Conservation (phyloP, 2,113 vertebrate species). For the Aspidoscelis tigris region DNA sequence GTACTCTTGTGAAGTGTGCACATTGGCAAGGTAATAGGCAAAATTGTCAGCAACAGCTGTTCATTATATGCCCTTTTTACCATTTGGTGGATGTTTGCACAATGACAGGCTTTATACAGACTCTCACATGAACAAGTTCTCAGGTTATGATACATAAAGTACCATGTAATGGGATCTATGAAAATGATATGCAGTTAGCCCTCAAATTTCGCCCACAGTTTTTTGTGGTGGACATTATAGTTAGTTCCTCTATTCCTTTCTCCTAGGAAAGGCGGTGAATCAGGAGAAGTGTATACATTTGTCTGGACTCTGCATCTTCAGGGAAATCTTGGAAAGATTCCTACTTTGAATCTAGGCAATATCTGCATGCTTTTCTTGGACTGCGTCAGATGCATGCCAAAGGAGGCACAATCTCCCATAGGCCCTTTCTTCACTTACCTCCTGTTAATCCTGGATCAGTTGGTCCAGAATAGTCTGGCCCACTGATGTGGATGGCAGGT, state of each 20-base stretch:
- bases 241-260: neutral
- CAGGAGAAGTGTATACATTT: no score
- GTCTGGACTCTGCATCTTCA: no score
- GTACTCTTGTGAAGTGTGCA: neutral
- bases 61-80: neutral
- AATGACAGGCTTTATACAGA: neutral
- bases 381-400: no score
- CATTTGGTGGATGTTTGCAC: neutral
- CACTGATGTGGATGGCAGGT: no score
- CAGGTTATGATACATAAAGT: neutral
- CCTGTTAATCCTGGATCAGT: no score
- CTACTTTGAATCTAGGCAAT: no score
- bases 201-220: neutral
- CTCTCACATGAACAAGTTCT: neutral
- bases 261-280: no score
- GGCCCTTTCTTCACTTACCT: no score
- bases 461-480: no score
- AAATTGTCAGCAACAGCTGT: neutral
- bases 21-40: neutral
- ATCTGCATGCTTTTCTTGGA: no score
- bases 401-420: no score
- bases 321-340: no score
- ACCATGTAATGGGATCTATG: neutral
- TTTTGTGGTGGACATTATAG: neutral
- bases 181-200: neutral